Conservation (phyloP, 1,140 invertebrate species). For the Mizuhopecten yessoensis region DNA sequence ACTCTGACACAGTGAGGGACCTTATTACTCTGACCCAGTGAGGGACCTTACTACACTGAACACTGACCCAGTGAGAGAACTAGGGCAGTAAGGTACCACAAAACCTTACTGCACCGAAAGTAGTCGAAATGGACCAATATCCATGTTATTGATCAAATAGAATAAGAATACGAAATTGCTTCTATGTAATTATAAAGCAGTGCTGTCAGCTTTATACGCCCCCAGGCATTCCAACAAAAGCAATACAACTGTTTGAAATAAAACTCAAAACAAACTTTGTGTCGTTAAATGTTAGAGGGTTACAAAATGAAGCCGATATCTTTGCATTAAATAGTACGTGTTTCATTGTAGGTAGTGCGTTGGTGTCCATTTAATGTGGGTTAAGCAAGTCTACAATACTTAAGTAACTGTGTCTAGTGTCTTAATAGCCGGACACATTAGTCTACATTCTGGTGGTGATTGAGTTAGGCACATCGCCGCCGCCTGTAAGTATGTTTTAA, state of each 20-base stretch:
- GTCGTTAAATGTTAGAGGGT: not conserved
- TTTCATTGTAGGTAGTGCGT: not conserved
- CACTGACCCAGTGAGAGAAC: not conserved
- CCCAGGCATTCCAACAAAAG: not conserved
- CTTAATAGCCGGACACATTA: not conserved
- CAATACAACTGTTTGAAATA: too few species aligned
- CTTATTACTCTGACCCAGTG: too few species aligned
- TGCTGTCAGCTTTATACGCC: not conserved
- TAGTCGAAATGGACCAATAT: not conserved
- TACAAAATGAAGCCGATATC: not conserved
- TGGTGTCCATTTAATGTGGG: not conserved
- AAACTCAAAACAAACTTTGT: too few species aligned
- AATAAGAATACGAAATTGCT: not conserved
- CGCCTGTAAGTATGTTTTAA: slow-evolving; percentile 1
- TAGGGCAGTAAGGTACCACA: not conserved
- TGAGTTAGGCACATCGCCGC: not conserved
- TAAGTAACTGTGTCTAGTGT: not conserved
- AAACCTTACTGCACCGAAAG: not conserved
- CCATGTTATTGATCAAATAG: not conserved
- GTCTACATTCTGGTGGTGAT: not conserved
- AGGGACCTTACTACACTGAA: too few species aligned
- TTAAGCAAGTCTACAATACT: not conserved
- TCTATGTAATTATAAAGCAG: too few species aligned
- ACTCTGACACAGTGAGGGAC: too few species aligned
- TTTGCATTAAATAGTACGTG: not conserved